phyloP scores from a whole-genome alignment of 2,888 invertebrate species.

The Argyresthia albistria region DNA sequence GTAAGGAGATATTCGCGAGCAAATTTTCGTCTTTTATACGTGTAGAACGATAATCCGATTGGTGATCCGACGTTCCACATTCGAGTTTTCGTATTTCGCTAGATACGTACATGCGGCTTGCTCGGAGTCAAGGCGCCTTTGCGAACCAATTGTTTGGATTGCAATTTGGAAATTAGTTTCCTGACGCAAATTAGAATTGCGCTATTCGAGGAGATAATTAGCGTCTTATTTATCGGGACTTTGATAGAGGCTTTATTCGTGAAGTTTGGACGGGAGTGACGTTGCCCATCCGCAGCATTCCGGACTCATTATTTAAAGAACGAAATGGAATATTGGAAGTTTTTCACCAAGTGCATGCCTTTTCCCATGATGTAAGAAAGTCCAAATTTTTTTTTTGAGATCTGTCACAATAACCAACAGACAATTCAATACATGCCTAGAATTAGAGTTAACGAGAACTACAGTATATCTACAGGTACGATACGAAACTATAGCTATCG shows the following conservation, averaged over 20 bases:
- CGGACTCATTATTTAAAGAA: too few relatives aligned
- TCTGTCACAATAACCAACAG: too few relatives aligned
- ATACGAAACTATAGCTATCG: too few relatives aligned
- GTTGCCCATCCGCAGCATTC: slow-evolving; percentile 16
- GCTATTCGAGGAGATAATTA: slow-evolving; percentile 5
- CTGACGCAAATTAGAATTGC: slow-evolving; percentile 7
- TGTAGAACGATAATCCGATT: slow-evolving; percentile 70
- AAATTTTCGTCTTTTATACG: slow-evolving; percentile 70
- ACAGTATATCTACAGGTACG: too few relatives aligned
- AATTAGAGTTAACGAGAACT: too few relatives aligned
- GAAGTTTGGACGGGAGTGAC: slow-evolving; percentile 5
- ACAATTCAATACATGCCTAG: too few relatives aligned
- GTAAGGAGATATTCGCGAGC: slow-evolving; percentile 47
- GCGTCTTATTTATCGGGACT: background rate
- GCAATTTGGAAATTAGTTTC: slow-evolving; percentile 8
- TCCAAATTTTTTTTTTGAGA: too few relatives aligned
- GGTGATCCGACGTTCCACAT: slow-evolving; percentile 64
- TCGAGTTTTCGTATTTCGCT: slow-evolving; percentile 57
- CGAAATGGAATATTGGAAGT: too few relatives aligned
- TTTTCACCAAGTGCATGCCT: too few relatives aligned
- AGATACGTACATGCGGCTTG: slow-evolving; percentile 15
- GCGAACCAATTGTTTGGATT: slow-evolving; percentile 8
- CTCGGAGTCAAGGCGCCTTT: slow-evolving; percentile 1
- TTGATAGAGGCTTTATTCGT: background rate
- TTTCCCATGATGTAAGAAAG: too few relatives aligned